Conservation (phyloP, 2,113 vertebrate species). For the Gobio gobio region DNA sequence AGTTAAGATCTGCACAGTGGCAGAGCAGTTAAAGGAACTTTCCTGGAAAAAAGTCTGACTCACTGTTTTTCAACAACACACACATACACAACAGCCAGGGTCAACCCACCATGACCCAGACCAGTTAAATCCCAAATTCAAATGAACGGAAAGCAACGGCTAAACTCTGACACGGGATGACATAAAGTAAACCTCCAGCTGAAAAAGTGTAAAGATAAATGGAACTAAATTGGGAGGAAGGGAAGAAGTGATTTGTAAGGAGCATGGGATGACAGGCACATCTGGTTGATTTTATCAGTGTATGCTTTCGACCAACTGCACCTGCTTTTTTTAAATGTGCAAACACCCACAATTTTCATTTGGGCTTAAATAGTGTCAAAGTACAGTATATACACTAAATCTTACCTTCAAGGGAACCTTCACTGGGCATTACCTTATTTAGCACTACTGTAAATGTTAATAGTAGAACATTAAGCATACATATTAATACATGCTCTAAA, state of each 20-base stretch:
- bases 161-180: conserved; percentile 28
- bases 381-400: background rate
- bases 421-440: background rate
- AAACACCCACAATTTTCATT: background rate
- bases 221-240: conserved; percentile 4
- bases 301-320: conserved; percentile 17
- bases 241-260: conserved; percentile 6
- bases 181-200: conserved; percentile 11
- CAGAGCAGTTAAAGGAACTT: conserved; percentile 64
- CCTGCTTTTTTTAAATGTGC: conserved; percentile 32
- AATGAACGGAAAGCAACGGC: background rate
- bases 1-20: conserved; percentile 62
- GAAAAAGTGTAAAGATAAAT: background rate
- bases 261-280: conserved; percentile 29
- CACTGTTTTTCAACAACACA: conserved; percentile 62
- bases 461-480: background rate
- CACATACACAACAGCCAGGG: conserved; percentile 56
- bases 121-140: background rate
- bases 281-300: conserved; percentile 42
- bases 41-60: conserved; percentile 71
- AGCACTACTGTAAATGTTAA: background rate
- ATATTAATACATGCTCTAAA: background rate
- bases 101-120: conserved; percentile 37
- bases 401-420: background rate
- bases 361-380: background rate